Evolutionary conservation across 2,797 vertebrate genomes (phyloP).

Genomic region (Columba guinea): DNA sequence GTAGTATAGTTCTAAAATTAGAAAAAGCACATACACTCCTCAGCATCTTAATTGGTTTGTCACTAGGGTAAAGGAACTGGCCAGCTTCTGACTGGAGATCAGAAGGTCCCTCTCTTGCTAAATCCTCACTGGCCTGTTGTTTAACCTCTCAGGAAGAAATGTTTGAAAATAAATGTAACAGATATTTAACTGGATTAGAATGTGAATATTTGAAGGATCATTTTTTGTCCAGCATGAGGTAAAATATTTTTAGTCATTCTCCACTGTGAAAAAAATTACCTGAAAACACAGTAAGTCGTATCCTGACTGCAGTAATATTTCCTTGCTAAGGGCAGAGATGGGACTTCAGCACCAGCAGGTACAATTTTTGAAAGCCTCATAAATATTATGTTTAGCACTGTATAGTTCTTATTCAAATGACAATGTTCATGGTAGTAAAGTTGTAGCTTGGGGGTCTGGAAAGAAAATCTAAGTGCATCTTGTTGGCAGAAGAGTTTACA

Average conservation of each 20-base stretch:
- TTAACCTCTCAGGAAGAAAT: neutral
- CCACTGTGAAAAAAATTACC: neutral
- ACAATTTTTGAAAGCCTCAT: neutral
- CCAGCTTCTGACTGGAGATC: conserved; percentile 12
- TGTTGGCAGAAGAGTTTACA: neutral
- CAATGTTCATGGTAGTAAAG: neutral
- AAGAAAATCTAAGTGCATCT: neutral
- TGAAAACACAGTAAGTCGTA: neutral
- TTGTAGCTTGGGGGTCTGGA: neutral
- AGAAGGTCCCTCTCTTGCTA: neutral
- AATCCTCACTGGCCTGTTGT: neutral
- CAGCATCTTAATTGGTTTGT: conserved; percentile 69
- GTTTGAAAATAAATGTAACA: neutral
- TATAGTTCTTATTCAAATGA: neutral
- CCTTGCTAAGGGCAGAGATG: neutral
- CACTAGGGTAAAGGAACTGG: conserved; percentile 52
- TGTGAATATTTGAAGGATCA: neutral
- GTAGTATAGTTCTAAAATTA: conserved; percentile 71
- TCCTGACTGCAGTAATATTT: neutral
- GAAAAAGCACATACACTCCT: conserved; percentile 52
- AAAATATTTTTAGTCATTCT: neutral
- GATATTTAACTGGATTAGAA: neutral
- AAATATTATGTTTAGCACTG: neutral
- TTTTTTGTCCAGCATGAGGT: neutral
- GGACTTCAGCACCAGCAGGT: neutral